phyloP scores from a whole-genome alignment of 2,797 vertebrate species.

The Stomatorhinus walkeri region DNA sequence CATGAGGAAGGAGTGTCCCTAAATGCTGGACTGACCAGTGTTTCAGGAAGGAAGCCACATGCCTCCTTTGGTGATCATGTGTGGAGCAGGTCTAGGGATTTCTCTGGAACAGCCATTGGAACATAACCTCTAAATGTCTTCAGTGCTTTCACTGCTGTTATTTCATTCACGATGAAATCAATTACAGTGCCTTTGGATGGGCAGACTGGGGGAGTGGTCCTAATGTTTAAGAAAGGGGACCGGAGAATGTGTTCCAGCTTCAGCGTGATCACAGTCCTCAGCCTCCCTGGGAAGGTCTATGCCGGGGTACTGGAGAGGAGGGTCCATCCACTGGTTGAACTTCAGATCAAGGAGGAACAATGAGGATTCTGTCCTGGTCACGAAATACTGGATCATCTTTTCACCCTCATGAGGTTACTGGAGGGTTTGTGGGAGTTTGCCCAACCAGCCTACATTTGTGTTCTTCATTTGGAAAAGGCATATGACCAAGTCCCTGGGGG shows the following conservation, averaged over 20 bases:
- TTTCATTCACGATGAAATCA: conserved; percentile 1
- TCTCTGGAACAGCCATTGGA: conserved; percentile 21
- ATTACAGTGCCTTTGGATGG: not conserved
- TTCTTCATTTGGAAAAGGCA: too few species aligned
- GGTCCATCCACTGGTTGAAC: not conserved
- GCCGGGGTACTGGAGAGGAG: not conserved
- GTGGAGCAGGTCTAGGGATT: conserved; percentile 25
- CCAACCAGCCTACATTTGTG: too few species aligned
- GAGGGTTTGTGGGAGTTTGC: too few species aligned
- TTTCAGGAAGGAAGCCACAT: conserved; percentile 39
- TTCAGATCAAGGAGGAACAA: not conserved
- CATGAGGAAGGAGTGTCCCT: conserved; percentile 31
- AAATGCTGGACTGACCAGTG: conserved; percentile 34
- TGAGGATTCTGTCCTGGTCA: not conserved
- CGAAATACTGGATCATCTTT: not conserved
- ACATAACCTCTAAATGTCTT: not conserved
- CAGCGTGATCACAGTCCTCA: not conserved
- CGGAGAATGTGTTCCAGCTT: not conserved
- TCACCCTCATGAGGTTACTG: too few species aligned
- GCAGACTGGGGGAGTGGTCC: not conserved
- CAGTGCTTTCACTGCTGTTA: not conserved
- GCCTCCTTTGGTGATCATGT: not conserved
- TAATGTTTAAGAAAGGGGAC: not conserved
- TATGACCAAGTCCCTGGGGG: too few species aligned
- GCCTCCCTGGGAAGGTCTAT: not conserved